phyloP scores from a whole-genome alignment of 2,113 vertebrate genomes.

The Eulemur rufifrons region DNA sequence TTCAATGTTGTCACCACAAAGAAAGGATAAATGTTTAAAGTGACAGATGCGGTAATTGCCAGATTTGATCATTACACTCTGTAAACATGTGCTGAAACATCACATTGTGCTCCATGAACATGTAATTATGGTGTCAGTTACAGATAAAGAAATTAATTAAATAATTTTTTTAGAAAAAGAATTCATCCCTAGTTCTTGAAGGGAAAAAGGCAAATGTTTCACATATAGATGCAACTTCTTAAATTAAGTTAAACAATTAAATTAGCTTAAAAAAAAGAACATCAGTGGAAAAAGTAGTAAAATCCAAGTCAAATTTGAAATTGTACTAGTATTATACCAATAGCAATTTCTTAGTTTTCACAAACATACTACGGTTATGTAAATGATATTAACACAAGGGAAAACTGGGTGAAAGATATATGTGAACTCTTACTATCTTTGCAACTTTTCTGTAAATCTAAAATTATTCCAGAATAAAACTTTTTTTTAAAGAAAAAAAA shows the following conservation, averaged over 20 bases:
- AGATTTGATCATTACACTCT: neutral
- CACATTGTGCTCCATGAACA: neutral
- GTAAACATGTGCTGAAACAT: neutral
- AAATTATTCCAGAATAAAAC: neutral
- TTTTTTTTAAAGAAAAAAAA: neutral
- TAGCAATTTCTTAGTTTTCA: neutral
- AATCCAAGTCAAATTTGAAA: neutral
- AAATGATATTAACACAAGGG: neutral
- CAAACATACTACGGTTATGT: neutral
- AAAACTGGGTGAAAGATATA: neutral
- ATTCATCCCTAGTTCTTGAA: slow-evolving; percentile 3
- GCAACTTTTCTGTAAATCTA: neutral
- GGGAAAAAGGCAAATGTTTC: slow-evolving; percentile 18
- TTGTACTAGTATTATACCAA: accelerated
- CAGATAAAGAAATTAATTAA: neutral
- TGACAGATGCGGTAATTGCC: neutral
- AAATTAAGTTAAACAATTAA: slow-evolving; percentile 54
- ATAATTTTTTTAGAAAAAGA: neutral
- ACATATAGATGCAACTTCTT: slow-evolving; percentile 1
- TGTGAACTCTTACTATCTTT: neutral
- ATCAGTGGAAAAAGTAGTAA: neutral
- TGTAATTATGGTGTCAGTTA: neutral
- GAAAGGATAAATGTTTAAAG: neutral
- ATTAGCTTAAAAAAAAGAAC: neutral
- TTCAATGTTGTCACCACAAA: neutral